Percentiles rank a stretch among this genome's conserved stretches.
Evolutionary conservation across 2,113 vertebrate genomes (phyloP).

Genomic region (Campylomormyrus tamandua): DNA sequence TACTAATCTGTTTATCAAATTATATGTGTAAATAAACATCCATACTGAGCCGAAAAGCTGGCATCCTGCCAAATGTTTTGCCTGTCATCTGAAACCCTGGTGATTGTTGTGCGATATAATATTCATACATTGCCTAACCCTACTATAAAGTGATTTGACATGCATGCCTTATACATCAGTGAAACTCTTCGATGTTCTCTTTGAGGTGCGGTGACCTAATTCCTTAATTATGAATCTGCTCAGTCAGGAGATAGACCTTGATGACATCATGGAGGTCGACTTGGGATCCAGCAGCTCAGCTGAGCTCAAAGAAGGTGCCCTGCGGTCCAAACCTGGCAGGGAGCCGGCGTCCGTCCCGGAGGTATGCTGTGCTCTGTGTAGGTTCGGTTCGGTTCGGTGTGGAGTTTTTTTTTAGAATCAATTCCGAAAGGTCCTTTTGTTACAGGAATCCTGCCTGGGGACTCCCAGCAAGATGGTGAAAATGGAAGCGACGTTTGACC

Average conservation of each 20-base stretch:
- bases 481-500: conserved; percentile 54
- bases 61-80: no score
- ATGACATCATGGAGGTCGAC: conserved; percentile 80
- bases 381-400: background rate
- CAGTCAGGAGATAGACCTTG: conserved; percentile 72
- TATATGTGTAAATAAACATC: no score
- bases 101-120: no score
- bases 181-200: background rate
- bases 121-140: background rate
- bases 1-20: no score
- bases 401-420: background rate
- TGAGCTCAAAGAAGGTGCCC: conserved; percentile 50
- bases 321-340: conserved; percentile 49
- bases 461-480: conserved; percentile 75
- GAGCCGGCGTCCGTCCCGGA: conserved; percentile 16
- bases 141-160: background rate
- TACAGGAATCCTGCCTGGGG: conserved; percentile 57
- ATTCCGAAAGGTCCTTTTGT: conserved; percentile 20
- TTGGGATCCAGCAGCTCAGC: conserved; percentile 59
- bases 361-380: background rate
- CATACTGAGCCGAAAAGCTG: no score
- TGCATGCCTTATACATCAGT: background rate
- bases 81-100: no score
- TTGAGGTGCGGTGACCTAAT: background rate
- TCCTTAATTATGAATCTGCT: background rate